Conservation (phyloP, 2,888 invertebrate species). For the Zygaena filipendulae region DNA sequence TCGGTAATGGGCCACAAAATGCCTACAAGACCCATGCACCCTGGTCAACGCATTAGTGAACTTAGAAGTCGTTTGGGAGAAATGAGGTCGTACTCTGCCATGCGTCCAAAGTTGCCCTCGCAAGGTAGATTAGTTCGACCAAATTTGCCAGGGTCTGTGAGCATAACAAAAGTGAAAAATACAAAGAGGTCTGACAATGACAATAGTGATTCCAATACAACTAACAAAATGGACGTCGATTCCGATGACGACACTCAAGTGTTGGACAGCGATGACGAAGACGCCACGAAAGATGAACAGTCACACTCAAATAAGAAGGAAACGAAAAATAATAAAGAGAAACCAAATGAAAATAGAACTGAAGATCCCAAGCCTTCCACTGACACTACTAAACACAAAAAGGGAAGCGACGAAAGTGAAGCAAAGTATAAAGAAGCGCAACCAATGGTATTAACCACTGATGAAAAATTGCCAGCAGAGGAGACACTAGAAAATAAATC, state of each 20-base stretch:
- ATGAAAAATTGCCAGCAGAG: constrained; percentile 52
- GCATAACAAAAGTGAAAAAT: constrained; percentile 53
- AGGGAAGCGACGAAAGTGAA: constrained; percentile 19
- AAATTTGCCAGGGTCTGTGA: constrained; percentile 47
- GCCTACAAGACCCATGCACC: constrained; percentile 32
- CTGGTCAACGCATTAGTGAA: constrained; percentile 53
- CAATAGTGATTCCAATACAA: constrained; percentile 23
- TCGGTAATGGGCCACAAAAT: constrained; percentile 40
- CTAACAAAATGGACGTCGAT: constrained; percentile 29
- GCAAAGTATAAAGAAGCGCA: constrained; percentile 19
- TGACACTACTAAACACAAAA: constrained; percentile 16
- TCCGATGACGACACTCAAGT: constrained; percentile 53
- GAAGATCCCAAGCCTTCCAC: constrained; percentile 15
- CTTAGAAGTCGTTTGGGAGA: constrained; percentile 47
- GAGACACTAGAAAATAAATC: constrained; percentile 41
- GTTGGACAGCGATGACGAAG: constrained; percentile 53
- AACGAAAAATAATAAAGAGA: constrained; percentile 9
- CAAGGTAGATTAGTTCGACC: constrained; percentile 39
- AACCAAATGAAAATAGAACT: not conserved
- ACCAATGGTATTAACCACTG: constrained; percentile 47
- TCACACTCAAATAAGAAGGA: constrained; percentile 19
- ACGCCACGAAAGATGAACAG: constrained; percentile 20
- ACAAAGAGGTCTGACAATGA: constrained; percentile 31
- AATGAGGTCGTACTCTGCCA: constrained; percentile 34
- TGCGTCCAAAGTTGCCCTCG: constrained; percentile 38